A percentile compares a stretch with the other conserved stretches of the same genome.
phyloP scores from a whole-genome alignment of 2,797 vertebrate species.

The Falco columbarius region DNA sequence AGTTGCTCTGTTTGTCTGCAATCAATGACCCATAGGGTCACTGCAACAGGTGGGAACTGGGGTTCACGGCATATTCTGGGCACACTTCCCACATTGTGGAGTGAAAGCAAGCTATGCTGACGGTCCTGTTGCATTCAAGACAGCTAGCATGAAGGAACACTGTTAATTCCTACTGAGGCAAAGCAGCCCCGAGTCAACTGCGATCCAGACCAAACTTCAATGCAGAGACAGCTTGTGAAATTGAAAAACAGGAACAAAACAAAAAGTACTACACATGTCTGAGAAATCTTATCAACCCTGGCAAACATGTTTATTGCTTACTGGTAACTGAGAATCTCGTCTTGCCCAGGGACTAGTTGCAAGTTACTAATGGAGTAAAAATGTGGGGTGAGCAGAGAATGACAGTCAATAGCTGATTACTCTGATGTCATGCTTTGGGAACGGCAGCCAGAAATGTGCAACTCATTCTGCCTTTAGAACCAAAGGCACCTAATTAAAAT shows the following conservation, averaged over 20 bases:
- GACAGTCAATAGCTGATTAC: slow-evolving; percentile 25
- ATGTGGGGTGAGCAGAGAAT: not conserved
- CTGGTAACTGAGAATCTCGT: not conserved
- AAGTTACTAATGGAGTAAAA: slow-evolving; percentile 40
- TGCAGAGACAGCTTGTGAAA: slow-evolving; percentile 1
- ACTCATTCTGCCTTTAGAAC: slow-evolving; percentile 45
- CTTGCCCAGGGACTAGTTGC: not conserved
- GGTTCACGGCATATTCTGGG: not conserved
- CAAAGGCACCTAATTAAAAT: slow-evolving; percentile 56
- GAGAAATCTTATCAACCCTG: slow-evolving; percentile 27
- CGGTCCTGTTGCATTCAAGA: not conserved
- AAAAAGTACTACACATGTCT: not conserved
- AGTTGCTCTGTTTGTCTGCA: not conserved
- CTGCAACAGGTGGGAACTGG: not conserved
- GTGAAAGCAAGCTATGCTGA: not conserved
- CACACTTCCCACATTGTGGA: not conserved
- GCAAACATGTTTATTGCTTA: slow-evolving; percentile 14
- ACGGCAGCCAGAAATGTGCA: slow-evolving; percentile 58
- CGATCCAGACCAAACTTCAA: not conserved
- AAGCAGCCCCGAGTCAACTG: not conserved
- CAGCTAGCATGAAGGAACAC: not conserved
- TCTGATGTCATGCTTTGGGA: slow-evolving; percentile 34
- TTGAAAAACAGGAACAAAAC: not conserved
- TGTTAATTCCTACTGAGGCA: not conserved
- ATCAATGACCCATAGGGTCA: not conserved